These are phyloP conservation scores for Ursus arctos DNA, from an alignment of 2,113 vertebrate genomes.

Conservation along the genomic window DNA sequence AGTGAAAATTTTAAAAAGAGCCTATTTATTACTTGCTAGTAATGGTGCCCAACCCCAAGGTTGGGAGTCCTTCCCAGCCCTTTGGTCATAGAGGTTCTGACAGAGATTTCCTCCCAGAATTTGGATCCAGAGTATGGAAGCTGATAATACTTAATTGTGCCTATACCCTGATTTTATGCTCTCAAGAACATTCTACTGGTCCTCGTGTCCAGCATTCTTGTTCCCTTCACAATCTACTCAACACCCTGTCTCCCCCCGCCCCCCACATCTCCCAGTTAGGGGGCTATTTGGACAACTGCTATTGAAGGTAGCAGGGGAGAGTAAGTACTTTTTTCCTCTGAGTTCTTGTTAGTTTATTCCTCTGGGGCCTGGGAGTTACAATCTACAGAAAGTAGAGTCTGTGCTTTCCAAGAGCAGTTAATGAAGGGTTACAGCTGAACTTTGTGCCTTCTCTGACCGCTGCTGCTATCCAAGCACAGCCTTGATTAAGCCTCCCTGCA, in stretches of 20 bases:
- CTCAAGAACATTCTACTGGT: neutral
- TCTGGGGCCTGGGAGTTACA: conserved; percentile 9
- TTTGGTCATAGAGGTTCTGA: neutral
- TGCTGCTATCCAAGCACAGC: neutral
- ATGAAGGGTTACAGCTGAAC: neutral
- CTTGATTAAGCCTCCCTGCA: neutral
- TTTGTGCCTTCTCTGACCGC: neutral
- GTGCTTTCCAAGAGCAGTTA: neutral
- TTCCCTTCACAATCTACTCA: neutral
- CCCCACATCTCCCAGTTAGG: neutral
- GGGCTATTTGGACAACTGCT: neutral
- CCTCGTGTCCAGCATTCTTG: neutral
- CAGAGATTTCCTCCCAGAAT: neutral
- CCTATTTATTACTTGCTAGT: neutral
- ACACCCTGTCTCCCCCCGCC: neutral
- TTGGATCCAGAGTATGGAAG: neutral
- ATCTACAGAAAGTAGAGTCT: neutral
- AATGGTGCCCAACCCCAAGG: neutral
- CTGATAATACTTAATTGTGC: neutral
- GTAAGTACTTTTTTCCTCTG: neutral
- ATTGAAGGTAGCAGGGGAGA: neutral
- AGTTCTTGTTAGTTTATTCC: conserved; percentile 8
- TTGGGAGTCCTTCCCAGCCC: neutral
- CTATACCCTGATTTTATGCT: neutral
- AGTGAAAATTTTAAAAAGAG: neutral